Evolutionary conservation across 2,113 vertebrate species (phyloP).

Genomic region (Mugil cephalus): DNA sequence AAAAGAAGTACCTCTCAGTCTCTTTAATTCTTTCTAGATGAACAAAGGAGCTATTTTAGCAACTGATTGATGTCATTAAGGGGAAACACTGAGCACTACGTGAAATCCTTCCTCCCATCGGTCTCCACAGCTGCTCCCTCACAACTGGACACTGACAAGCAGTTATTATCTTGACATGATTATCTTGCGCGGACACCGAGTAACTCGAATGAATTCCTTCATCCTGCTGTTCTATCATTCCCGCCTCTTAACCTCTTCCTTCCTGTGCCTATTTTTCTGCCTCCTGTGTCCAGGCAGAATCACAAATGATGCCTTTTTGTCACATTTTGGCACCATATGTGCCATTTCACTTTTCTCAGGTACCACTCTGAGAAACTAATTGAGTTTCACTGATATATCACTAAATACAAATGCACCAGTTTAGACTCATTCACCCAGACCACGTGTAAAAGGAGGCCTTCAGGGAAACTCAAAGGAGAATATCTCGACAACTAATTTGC

Average conservation of each 20-base stretch:
- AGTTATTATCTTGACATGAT: constrained; percentile 27
- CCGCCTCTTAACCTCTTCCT: neutral
- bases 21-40: constrained; percentile 16
- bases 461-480: too few species aligned
- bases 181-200: constrained; percentile 11
- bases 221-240: constrained; percentile 1
- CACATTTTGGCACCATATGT: too few species aligned
- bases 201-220: constrained; percentile 5
- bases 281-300: neutral
- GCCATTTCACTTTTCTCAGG: too few species aligned
- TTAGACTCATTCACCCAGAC: too few species aligned
- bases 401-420: too few species aligned
- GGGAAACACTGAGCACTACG: constrained; percentile 24
- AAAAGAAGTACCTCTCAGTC: constrained; percentile 7
- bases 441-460: too few species aligned
- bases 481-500: too few species aligned
- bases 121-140: constrained; percentile 3
- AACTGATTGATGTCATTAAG: constrained; percentile 11
- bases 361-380: too few species aligned
- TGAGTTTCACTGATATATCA: too few species aligned
- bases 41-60: constrained; percentile 9
- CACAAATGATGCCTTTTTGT: too few species aligned
- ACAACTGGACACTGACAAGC: constrained; percentile 21
- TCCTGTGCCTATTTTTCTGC: neutral
- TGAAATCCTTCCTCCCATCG: constrained; percentile 23